Base-by-base conservation (phyloP, 2,113 vertebrate species). In the Xiphophorus couchianus region DNA sequence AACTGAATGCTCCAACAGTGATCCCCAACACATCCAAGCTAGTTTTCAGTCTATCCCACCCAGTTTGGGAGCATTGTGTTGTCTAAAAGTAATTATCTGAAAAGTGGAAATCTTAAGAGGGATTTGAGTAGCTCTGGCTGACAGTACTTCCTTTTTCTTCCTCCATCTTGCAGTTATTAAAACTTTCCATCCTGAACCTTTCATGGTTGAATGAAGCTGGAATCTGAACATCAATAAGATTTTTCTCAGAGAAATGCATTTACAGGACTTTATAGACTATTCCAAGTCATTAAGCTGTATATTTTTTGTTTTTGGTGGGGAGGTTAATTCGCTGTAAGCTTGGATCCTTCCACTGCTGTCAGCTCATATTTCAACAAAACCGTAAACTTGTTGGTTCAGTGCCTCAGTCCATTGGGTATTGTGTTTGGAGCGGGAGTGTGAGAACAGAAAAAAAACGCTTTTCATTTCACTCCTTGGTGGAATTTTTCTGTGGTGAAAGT, bases 351-450 rank as follows among this genome's bases (percentile, higher is more conserved):
- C 61, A 29, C 61, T 62, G 37, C 7, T 25, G 1, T 63, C n/a
- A 62, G 30, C 19, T 84, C 29, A 35, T 61, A 42, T 78, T 70
- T 78, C 58, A 71, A 5, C 63, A 48, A 61, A 66, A 28, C 28
- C 19, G 15, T 65, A 42, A 65, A 65, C 11, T 8, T n/a, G n/a
- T 63, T 77, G 83, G 73, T 81, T 71, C 67, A 8, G 54, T 42
- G 79, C 77, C 73, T 73, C 51, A 65, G 73, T 77, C 78, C 15
- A 2, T 66, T 74, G 81, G 85, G 86, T 76, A 27, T 15, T 66
- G 33, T 44, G 62, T 68, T 84, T 54, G 71, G 68, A 73, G 25
- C 31, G 39, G 54, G 73, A 70, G 62, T 82, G 72, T 81, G 84
- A 66, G 84, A 86, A 81, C 69, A 71, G 71, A 19, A 74, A 61